phyloP scores from a whole-genome alignment of 1,140 invertebrate genomes.

The Acromyrmex heyeri region DNA sequence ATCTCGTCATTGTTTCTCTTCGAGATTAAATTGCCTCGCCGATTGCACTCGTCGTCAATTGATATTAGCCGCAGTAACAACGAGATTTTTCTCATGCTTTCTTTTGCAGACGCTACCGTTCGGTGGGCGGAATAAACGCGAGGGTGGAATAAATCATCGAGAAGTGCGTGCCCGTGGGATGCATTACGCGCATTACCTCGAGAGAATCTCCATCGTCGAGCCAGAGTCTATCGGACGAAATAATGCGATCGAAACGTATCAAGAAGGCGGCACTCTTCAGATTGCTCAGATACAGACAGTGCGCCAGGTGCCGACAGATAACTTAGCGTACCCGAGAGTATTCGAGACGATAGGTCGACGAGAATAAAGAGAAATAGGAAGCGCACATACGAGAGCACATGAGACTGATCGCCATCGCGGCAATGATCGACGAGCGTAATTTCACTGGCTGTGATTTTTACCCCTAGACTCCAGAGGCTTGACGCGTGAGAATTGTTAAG shows the following conservation, averaged over 20 bases:
- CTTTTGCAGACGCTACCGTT: slow-evolving; percentile 41
- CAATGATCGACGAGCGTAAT: slow-evolving; percentile 47
- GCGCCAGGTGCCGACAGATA: slow-evolving; percentile 70
- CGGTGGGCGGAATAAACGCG: neutral
- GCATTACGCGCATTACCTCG: slow-evolving; percentile 25
- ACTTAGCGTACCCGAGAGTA: slow-evolving; percentile 57
- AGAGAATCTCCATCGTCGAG: slow-evolving; percentile 16
- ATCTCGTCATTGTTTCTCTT: neutral
- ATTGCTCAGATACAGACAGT: slow-evolving; percentile 72
- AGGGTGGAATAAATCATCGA: slow-evolving; percentile 41
- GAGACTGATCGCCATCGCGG: slow-evolving; percentile 43
- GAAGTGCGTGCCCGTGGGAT: slow-evolving; percentile 33
- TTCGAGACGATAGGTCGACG: slow-evolving; percentile 19
- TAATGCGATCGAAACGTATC: slow-evolving; percentile 77
- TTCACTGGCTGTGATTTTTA: slow-evolving; percentile 55
- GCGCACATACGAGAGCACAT: slow-evolving; percentile 48
- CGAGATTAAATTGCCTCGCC: neutral
- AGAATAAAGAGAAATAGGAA: slow-evolving; percentile 45
- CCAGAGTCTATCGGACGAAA: slow-evolving; percentile 30
- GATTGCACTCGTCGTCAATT: slow-evolving; percentile 18
- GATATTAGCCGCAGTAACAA: slow-evolving; percentile 15
- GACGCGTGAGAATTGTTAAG: slow-evolving; percentile 29
- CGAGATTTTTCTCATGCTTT: slow-evolving; percentile 31
- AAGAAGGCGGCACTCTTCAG: slow-evolving; percentile 69
- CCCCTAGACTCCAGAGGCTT: slow-evolving; percentile 31